Conservation (phyloP, 2,113 vertebrate genomes). For the Microtus richardsoni region DNA sequence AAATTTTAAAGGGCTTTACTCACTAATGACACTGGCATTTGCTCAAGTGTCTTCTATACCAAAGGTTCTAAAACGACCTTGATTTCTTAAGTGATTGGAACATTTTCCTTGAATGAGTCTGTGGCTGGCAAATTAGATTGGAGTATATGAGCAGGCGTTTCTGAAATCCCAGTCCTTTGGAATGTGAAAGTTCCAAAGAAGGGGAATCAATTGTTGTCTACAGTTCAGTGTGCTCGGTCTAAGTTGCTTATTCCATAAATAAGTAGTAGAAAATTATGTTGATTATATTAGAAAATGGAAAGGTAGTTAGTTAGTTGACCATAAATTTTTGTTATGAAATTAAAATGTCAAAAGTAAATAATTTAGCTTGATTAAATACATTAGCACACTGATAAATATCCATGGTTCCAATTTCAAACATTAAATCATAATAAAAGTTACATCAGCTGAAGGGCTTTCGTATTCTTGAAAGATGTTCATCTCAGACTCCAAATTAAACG, state of each 20-base stretch:
- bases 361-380: neutral
- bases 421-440: neutral
- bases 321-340: neutral
- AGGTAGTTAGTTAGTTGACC: fast-evolving
- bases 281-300: constrained; percentile 31
- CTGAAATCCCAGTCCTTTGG: constrained; percentile 29
- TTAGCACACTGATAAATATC: neutral
- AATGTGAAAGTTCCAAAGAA: constrained; percentile 50
- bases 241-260: constrained; percentile 65
- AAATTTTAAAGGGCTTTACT: constrained; percentile 45
- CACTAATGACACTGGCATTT: neutral
- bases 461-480: constrained; percentile 7
- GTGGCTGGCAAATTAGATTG: neutral
- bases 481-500: neutral
- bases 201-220: constrained; percentile 34
- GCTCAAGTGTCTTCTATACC: constrained; percentile 33
- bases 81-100: constrained; percentile 22
- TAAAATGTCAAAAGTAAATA: neutral
- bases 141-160: neutral
- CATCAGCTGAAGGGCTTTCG: neutral
- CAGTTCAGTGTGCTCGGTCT: constrained; percentile 58
- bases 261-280: constrained; percentile 33
- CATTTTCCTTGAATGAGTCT: neutral
- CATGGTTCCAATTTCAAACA: neutral
- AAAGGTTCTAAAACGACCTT: neutral